A percentile compares a stretch with the other conserved stretches of the same genome.
Evolutionary conservation across 2,797 vertebrate genomes (phyloP).

Genomic region (Molothrus ater): DNA sequence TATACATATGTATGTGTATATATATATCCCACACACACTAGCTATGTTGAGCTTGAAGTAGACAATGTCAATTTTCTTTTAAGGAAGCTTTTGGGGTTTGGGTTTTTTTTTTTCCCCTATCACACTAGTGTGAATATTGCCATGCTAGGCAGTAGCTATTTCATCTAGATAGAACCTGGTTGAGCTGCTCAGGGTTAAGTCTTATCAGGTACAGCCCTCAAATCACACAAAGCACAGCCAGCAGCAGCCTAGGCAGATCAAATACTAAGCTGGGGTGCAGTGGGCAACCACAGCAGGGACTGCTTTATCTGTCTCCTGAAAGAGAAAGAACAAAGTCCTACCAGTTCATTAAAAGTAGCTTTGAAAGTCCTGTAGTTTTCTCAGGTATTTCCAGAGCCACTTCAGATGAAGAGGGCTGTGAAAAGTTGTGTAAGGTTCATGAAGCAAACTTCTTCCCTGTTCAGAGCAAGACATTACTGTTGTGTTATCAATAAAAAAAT

Average conservation of each 20-base stretch:
- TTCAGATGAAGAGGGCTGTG: not conserved
- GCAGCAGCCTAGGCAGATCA: not conserved
- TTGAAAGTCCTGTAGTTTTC: not conserved
- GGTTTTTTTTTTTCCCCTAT: too few relatives aligned
- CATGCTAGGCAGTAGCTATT: not conserved
- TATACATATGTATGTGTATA: accelerated
- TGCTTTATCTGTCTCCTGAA: not conserved
- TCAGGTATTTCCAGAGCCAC: not conserved
- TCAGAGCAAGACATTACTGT: not conserved
- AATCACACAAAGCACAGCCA: not conserved
- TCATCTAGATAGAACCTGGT: not conserved
- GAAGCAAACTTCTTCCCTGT: not conserved
- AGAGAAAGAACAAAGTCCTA: not conserved
- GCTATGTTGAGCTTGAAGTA: not conserved
- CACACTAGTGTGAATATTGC: not conserved
- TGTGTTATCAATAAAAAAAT: not conserved
- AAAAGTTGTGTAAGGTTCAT: not conserved
- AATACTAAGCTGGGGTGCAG: not conserved
- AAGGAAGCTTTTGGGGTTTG: not conserved
- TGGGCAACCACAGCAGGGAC: not conserved
- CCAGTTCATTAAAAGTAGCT: constrained; percentile 6
- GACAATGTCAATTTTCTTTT: not conserved
- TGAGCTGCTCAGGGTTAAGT: not conserved
- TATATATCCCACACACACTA: not conserved
- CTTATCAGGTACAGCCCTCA: not conserved